Conservation (phyloP, 2,888 invertebrate species). For the Scrobipalpa costella region DNA sequence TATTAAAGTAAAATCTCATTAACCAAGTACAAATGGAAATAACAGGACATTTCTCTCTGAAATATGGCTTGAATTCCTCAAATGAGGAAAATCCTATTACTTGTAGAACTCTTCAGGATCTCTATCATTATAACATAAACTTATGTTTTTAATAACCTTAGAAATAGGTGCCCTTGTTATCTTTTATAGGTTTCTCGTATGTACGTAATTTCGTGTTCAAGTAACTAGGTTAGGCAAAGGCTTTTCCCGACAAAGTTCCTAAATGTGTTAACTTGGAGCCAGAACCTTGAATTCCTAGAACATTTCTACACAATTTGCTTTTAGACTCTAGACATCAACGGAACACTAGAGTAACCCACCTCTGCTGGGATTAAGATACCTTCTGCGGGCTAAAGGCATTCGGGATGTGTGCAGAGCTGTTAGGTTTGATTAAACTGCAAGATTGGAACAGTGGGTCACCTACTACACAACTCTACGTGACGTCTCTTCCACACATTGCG, state of each 20-base stretch:
- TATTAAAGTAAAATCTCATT: too few relatives aligned
- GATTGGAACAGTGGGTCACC: constrained; percentile 19
- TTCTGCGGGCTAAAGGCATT: not conserved
- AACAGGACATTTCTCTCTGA: too few relatives aligned
- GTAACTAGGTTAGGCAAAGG: not conserved
- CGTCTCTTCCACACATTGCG: constrained; percentile 1
- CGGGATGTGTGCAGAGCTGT: constrained; percentile 21
- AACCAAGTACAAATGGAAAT: too few relatives aligned
- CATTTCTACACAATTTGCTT: constrained; percentile 13
- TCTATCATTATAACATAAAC: too few relatives aligned
- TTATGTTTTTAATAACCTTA: too few relatives aligned
- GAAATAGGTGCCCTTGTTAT: too few relatives aligned
- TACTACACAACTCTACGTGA: not conserved
- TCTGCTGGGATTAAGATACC: constrained; percentile 14
- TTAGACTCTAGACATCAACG: constrained; percentile 2
- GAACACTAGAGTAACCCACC: constrained; percentile 4
- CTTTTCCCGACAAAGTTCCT: not conserved
- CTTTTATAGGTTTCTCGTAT: too few relatives aligned
- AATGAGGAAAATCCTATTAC: too few relatives aligned
- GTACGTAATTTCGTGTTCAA: not conserved
- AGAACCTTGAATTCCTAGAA: not conserved
- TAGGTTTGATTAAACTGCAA: constrained; percentile 25
- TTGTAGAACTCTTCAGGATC: too few relatives aligned
- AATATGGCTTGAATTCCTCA: too few relatives aligned
- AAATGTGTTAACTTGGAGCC: not conserved